Evolutionary conservation across 2,888 invertebrate species (phyloP), one percentile per base, ranked within the genome.

Genomic region (Epinotia bilunana): DNA sequence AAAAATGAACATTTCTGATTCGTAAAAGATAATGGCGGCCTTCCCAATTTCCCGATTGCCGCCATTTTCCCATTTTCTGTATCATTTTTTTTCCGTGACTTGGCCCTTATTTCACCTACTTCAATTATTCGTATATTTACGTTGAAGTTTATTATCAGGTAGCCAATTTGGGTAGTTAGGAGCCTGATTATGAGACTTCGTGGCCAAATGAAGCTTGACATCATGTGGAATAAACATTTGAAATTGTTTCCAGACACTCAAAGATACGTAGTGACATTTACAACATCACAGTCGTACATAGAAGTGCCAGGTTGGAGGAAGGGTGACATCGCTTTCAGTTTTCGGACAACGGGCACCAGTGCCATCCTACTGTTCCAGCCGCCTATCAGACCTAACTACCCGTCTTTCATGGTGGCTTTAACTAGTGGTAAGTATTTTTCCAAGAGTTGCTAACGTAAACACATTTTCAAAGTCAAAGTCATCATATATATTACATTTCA

Each of bases 221-320:
- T 16, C 46, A 46, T 13, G 16, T 60, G 16, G 16, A n/a, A 7
- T n/a, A 5, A 61, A n/a, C 28, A 5, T 62, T 49, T 18, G 9
- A 49, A 46, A 39, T 46, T 65, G 65, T 80, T 93, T 90, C 53
- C 87, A 98, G 98, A 98, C 89, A 98, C 98, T 1, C 98, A 98
- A 89, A 96, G 97, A 81, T 98, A 98, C 87, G 98, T 98, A 9
- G 98, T 99, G 12, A 99, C 98, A 5, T 98, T 99, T 86, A 98
- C 98, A 64, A 98, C 98, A 0, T 97, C 97, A 43, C 98, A 98
- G 82, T 98, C 98, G 0, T 98, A 97, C 87, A 97, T 99, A 80
- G 98, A 98, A 92, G 98, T 98, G 1, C 98, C 98, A 0, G 98
- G 98, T 0, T 99, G 99, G 99, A 95, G 97, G 75, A 97, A 98